Base-by-base conservation (phyloP, 2,113 vertebrate species). In the Martes martes region DNA sequence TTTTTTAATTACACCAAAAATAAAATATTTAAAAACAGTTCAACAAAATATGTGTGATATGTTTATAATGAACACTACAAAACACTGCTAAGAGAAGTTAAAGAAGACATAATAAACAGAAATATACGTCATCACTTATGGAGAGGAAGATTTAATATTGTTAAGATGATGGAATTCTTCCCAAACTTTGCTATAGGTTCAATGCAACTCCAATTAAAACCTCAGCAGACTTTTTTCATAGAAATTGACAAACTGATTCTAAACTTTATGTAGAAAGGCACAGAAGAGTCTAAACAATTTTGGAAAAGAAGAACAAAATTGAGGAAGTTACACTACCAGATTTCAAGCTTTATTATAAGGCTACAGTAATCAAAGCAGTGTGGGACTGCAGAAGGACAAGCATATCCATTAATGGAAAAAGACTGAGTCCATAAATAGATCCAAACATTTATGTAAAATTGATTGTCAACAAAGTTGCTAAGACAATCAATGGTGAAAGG, bases 241-340 rank as follows among this genome's bases (percentile, higher is more conserved):
- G 6, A 71, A 50, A 89, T 13, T 81, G 36, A 93, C 16, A 90
- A 74, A 89, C 0, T 73, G 4, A 92, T 76, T 90, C 47, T 93
- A 95, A 89, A 95, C 18, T 82, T 80, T 86, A 45, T 47, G 2
- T n/a, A 95, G 47, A 83, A 94, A 82, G 16, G 36, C 36, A 42
- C 2, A 65, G 36, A 94, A 86, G 31, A 45, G 16, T 47, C 39
- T 87, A 83, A 76, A 91, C 47, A 81, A 78, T 89, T 92, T 52
- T 80, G 61, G 74, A 89, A 96, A 94, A 81, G n/a, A 73, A 89
- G 57, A 88, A 88, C 47, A 93, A 80, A 80, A 94, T 2, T 57
- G 36, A 33, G 39, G 16, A 85, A 88, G 26, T 80, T 87, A 73
- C 8, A 57, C 42, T 79, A 71, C 19, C 52, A 87, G 28, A 97